Evolutionary conservation across 1,140 invertebrate species (phyloP), one percentile per base, ranked within the genome.

Genomic region (Bombus vancouverensis): DNA sequence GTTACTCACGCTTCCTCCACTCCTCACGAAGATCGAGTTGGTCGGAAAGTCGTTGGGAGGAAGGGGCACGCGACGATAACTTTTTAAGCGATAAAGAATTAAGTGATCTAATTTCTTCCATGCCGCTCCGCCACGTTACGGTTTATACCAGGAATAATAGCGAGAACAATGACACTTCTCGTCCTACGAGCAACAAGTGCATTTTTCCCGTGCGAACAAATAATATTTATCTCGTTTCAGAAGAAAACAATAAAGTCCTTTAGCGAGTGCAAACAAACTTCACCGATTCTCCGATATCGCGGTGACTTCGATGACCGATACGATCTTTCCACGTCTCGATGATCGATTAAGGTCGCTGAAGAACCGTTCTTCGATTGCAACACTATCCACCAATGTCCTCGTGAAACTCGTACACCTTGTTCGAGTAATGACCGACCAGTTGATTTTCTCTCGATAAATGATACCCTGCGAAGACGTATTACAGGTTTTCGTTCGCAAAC

Each of bases 31-130:
- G 70, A 18, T 70, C 28, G 34, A 39, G 37, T 53, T 57, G 15
- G 44, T 12, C 74, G 74, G 44, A 71, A 78, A 71, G 47, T 86
- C 44, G 39, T 32, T 34, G 66, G 65, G 80, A 78, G 72, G 77
- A 59, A 81, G 74, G 77, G 85, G 81, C 83, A 77, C 47, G 39
- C 74, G 68, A 84, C 86, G 91, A 92, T 92, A 92, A 92, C 91
- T 53, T 53, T 53, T 53, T 53, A 53, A 53, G 47, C 89, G 87
- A 84, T 91, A 88, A 87, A 71, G 59, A 70, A 66, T 44, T 83
- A 91, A 91, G 70, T 92, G 88, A 68, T 87, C 72, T 87, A 92
- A 92, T 92, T 92, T 81, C 72, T 62, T 44, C 65, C 66, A 62
- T 22, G 44, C 57, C 42, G 32, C 3, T 18, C 37, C 62, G 57